A percentile compares a stretch with the other conserved stretches of the same genome.
Conservation (phyloP, 2,113 vertebrate genomes). For the Donacobius atricapilla region DNA sequence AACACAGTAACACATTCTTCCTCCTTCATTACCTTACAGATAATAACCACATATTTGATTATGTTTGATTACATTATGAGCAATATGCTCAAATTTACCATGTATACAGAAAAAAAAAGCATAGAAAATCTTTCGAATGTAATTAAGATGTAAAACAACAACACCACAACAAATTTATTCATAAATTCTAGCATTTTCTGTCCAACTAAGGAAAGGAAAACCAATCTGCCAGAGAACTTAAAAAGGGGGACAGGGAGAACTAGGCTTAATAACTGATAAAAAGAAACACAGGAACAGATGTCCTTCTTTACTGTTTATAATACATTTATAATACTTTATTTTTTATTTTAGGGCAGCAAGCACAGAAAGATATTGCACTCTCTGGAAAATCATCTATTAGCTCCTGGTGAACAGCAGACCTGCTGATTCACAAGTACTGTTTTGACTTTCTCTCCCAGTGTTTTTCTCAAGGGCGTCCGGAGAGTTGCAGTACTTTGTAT, state of each 20-base stretch:
- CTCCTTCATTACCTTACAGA: neutral
- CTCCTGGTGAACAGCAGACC: neutral
- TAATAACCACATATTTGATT: conserved; percentile 29
- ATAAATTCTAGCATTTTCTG: neutral
- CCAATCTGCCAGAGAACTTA: neutral
- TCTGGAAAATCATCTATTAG: neutral
- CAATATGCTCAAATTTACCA: neutral
- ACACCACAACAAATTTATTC: neutral
- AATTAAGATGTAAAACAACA: neutral
- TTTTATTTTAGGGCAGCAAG: neutral
- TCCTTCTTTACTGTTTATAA: neutral
- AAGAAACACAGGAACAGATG: neutral
- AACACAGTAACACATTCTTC: neutral
- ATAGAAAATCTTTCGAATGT: neutral
- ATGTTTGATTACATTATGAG: neutral
- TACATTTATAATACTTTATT: neutral
- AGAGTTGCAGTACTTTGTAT: neutral
- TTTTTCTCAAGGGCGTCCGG: neutral
- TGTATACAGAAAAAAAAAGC: neutral
- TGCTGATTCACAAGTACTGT: neutral
- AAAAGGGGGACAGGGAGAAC: neutral
- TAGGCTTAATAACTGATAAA: neutral
- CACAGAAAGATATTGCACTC: neutral
- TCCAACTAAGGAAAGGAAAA: neutral
- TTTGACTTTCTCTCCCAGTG: neutral